Evolutionary conservation across 2,888 invertebrate species (phyloP), one percentile per base, ranked within the genome.

Genomic region (Erpobdella octoculata): DNA sequence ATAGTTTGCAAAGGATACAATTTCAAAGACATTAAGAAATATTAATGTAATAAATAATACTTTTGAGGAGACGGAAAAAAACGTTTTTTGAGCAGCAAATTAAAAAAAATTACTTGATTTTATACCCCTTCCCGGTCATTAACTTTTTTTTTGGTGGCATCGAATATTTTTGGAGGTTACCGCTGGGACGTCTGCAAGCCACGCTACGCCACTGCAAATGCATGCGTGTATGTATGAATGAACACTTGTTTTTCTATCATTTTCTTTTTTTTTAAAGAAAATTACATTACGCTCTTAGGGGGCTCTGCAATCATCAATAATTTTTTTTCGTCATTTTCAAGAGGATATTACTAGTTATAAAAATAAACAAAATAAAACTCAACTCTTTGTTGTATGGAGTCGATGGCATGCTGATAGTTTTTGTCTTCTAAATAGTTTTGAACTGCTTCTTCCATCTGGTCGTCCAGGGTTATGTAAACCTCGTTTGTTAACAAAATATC

Each of bases 321-420:
- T n/a, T n/a, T n/a, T n/a, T n/a, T n/a, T n/a, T n/a, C n/a, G n/a
- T n/a, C n/a, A n/a, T n/a, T n/a, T 41, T 15, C 12, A 41, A 15
- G n/a, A 41, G 12, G n/a, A 41, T 41, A 41, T 15, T 41, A n/a
- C 12, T 41, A n/a, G n/a, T 41, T 12, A 41, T 41, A 41, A 15
- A 41, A 41, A 41, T 41, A 41, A 41, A 41, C n/a, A 59, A 25
- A 59, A 33, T 12, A 62, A 9, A 62, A 65, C n/a, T 15, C 18
- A 48, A 68, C 72, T 38, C 69, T 69, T 38, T 72, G 72, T 36
- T 72, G 72, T 8, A 72, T 46, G 53, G 59, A 61, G 35, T 72
- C 72, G 48, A 72, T 35, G n/a, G 68, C 64, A 5, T 37, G 37
- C 21, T 35, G 38, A 15, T 62, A 58, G 25, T 68, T 53, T 21